Base-by-base conservation (phyloP, 2,113 vertebrate species). In the Scytalopus superciliaris region DNA sequence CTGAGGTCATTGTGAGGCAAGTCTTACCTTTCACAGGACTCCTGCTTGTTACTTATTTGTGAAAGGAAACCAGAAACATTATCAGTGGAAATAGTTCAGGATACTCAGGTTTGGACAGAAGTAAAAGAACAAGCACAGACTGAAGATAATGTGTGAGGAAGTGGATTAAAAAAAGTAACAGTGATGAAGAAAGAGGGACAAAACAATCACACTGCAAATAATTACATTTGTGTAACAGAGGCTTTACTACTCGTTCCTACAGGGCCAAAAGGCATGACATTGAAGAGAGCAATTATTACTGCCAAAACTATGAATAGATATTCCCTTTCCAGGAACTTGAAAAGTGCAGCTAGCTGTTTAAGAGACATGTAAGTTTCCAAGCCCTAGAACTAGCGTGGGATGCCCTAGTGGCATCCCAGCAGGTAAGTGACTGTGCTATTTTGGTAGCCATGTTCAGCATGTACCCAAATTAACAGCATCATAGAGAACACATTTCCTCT, bases 391-490 rank as follows among this genome's bases (percentile, higher is more conserved):
- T 1, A 78, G 66, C 3, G 33, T 93, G 81, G 92, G 77, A 39
- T 88, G 81, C 50, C 77, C 81, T 72, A 62, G 66, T 84, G 78
- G 64, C 78, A 82, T 55, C 62, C 90, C 66, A 87, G 60, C 64
- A 91, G 92, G 84, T 93, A 74, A 89, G 81, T 57, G 77, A 70
- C 81, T 87, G 55, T 31, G 45, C 55, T 93, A 49, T 91, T 94
- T 75, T 93, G 56, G 72, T 93, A 90, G 68, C 45, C 60, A 67
- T 63, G 28, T 57, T 74, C 76, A 80, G 59, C 55, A 33, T 18
- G 28, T 53, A 70, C 63, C 70, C 62, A 86, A 92, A 94, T 86
- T 96, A 88, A 86, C 72, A 66, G 28, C 68, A 31, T 50, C 79
- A 53, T 1, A 25, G 85, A 85, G 75, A 93, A 57, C 59, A 73